Conservation (phyloP, 2,888 invertebrate species). For the Caenorhabditis sp. region DNA sequence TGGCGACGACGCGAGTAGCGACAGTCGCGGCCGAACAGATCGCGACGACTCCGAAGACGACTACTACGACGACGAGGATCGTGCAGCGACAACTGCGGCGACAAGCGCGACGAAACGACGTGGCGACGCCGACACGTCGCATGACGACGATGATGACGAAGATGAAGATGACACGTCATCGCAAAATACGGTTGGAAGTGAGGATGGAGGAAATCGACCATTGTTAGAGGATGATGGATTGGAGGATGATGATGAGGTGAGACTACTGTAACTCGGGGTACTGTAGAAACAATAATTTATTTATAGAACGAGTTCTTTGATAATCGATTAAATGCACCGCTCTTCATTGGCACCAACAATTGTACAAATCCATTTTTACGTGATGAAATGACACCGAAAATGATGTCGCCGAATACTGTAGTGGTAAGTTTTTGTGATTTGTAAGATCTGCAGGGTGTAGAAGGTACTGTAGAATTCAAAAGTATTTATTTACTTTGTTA, state of each 20-base stretch:
- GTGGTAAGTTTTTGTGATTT: neutral
- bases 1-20: constrained; percentile 59
- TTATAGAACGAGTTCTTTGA: constrained; percentile 26
- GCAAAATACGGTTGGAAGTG: constrained; percentile 46
- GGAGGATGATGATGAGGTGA: constrained; percentile 54
- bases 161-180: constrained; percentile 37
- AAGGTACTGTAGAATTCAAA: too few species aligned
- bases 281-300: neutral
- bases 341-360: constrained; percentile 24
- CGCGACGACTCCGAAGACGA: constrained; percentile 41
- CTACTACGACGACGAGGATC: constrained; percentile 25
- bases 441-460: neutral
- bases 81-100: neutral
- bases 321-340: constrained; percentile 7
- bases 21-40: constrained; percentile 49
- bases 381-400: constrained; percentile 38
- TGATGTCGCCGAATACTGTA: constrained; percentile 13
- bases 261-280: neutral
- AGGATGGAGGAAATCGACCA: constrained; percentile 53
- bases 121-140: constrained; percentile 37
- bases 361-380: constrained; percentile 37
- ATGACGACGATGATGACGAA: constrained; percentile 43
- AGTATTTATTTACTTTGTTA: too few species aligned
- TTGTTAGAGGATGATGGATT: constrained; percentile 56
- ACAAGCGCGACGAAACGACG: neutral